Evolutionary conservation across 64 coral and sea anemone genomes (phyloP).

Genomic region (Actinia equina): DNA sequence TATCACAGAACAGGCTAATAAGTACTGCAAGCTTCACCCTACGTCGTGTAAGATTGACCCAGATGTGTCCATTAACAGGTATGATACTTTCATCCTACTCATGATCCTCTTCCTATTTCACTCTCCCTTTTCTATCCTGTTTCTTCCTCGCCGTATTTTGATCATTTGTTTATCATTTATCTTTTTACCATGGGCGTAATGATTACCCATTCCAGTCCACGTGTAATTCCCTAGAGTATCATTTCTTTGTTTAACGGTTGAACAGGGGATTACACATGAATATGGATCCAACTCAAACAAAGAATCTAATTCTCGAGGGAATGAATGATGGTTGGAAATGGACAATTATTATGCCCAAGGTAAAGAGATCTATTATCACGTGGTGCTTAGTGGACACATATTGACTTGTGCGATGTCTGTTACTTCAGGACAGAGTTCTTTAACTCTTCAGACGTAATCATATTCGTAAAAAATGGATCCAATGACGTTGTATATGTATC

Average conservation of each 20-base stretch:
- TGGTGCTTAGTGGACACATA: no score
- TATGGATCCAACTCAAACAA: not conserved
- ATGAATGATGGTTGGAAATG: no score
- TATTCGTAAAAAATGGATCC: conserved; percentile 2
- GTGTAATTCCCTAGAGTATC: no score
- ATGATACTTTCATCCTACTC: not conserved
- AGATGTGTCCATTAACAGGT: conserved; percentile 15
- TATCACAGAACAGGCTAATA: conserved; percentile 8
- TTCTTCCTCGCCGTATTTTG: not conserved
- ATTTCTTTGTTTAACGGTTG: no score
- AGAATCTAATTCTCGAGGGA: no score
- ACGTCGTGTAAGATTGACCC: conserved; percentile 1
- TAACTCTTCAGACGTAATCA: conserved; percentile 15
- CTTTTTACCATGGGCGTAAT: not conserved
- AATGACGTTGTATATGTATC: not conserved
- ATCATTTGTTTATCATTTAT: not conserved
- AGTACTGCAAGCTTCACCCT: not conserved
- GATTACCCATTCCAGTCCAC: no score
- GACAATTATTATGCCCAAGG: no score
- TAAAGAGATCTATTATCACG: no score
- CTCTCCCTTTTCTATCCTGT: not conserved
- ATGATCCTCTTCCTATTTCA: not conserved
- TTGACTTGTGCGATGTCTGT: not conserved
- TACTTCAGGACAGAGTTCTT: not conserved
- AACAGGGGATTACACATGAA: not conserved